These are phyloP conservation scores for Chiridota heheva DNA, from an alignment of 35 echinoderm and acorn worm species.

Conservation along the genomic window DNA sequence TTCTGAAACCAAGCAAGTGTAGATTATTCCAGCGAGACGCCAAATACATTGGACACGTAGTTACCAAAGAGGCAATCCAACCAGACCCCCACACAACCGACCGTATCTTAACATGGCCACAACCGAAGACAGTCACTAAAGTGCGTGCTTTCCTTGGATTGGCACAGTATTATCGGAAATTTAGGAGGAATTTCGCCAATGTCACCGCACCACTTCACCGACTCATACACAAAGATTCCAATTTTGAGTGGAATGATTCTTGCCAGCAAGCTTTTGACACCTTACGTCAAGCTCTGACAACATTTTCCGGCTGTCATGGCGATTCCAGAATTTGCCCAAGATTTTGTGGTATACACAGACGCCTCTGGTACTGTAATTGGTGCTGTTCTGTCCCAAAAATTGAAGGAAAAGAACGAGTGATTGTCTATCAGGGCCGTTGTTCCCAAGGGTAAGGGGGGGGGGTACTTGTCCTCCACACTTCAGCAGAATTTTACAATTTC, in stretches of 20 bases:
- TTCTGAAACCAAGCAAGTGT: slow-evolving; percentile 51
- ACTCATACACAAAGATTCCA: neutral
- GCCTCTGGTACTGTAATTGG: slow-evolving; percentile 11
- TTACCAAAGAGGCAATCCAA: slow-evolving; percentile 25
- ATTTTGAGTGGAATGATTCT: slow-evolving; percentile 25
- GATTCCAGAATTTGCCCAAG: slow-evolving; percentile 16
- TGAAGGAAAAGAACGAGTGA: neutral
- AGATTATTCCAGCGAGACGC: slow-evolving; percentile 36
- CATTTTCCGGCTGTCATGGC: neutral
- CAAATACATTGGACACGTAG: slow-evolving; percentile 36
- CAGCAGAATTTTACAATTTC: too few species aligned
- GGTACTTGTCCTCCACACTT: too few species aligned
- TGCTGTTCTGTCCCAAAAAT: slow-evolving; percentile 10
- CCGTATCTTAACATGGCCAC: slow-evolving; percentile 35
- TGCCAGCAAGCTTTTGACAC: slow-evolving; percentile 37
- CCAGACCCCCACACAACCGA: slow-evolving; percentile 39
- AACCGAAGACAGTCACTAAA: neutral
- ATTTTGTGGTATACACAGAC: slow-evolving; percentile 24
- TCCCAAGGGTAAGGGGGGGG: too few species aligned
- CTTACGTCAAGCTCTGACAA: neutral
- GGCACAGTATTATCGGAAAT: slow-evolving; percentile 41
- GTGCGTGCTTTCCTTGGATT: slow-evolving; percentile 47
- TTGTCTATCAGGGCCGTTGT: neutral
- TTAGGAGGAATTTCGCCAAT: slow-evolving; percentile 37
- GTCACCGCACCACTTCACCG: slow-evolving; percentile 35